Percentiles rank a stretch among this genome's conserved stretches.
Evolutionary conservation across 2,113 vertebrate species (phyloP).

Genomic region (Gnathochromis pfefferi): DNA sequence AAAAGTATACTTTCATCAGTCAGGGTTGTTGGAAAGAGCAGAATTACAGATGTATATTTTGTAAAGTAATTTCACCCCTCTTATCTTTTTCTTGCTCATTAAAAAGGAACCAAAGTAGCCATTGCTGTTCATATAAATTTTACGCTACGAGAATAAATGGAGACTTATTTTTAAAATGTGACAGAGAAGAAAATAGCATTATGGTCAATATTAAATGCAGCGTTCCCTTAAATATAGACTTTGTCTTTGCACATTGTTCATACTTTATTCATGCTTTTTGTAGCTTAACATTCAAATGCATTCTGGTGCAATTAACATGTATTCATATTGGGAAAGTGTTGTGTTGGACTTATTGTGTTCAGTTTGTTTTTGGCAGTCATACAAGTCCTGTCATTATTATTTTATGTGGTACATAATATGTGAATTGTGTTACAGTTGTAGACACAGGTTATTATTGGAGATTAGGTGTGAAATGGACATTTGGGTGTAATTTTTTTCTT

Average conservation of each 20-base stretch:
- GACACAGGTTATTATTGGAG: neutral
- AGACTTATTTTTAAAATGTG: slow-evolving; percentile 42
- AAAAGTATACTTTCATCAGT: neutral
- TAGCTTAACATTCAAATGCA: neutral
- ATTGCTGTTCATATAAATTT: slow-evolving; percentile 14
- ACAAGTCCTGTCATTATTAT: neutral
- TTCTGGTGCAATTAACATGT: slow-evolving; percentile 43
- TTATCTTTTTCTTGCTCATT: neutral
- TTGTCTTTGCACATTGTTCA: slow-evolving; percentile 58
- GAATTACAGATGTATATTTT: slow-evolving; percentile 43
- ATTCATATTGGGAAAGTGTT: slow-evolving; percentile 10
- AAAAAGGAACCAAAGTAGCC: slow-evolving; percentile 53
- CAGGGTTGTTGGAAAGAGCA: neutral
- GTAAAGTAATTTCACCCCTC: slow-evolving; percentile 2
- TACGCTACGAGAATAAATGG: slow-evolving; percentile 9
- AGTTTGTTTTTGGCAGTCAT: slow-evolving; percentile 3
- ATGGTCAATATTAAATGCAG: slow-evolving; percentile 19
- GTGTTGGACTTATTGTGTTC: slow-evolving; percentile 11
- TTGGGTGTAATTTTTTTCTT: neutral
- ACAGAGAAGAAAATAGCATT: slow-evolving; percentile 7
- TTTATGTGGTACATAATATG: slow-evolving; percentile 15
- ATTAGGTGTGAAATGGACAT: neutral
- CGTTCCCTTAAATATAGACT: slow-evolving; percentile 27
- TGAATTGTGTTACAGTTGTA: neutral
- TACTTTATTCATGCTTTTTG: slow-evolving; percentile 36